Evolutionary conservation across 2,797 vertebrate genomes (phyloP).

Genomic region (Pangasius djambal): DNA sequence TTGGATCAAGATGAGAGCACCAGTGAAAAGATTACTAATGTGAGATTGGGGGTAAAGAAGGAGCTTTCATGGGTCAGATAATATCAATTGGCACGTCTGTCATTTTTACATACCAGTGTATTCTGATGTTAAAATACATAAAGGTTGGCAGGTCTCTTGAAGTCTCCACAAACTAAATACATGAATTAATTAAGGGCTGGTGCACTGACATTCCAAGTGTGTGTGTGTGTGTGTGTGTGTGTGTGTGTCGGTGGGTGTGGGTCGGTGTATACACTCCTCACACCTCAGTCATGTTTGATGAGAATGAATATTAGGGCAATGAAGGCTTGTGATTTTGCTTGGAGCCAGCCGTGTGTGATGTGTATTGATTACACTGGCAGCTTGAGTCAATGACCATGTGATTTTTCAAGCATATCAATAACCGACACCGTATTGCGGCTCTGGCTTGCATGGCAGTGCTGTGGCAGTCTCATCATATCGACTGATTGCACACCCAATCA

Average conservation of each 20-base stretch:
- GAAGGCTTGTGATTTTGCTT: constrained; percentile 52
- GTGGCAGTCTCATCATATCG: constrained; percentile 48
- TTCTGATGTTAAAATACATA: not conserved
- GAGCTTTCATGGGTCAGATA: not conserved
- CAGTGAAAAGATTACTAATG: not conserved
- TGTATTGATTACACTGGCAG: constrained; percentile 57
- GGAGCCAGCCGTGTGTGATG: constrained; percentile 51
- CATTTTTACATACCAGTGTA: not conserved
- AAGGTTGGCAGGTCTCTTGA: not conserved
- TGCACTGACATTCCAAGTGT: not conserved
- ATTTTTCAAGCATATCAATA: constrained; percentile 58
- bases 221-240: not conserved
- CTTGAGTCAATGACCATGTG: constrained; percentile 57
- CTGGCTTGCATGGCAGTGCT: constrained; percentile 40
- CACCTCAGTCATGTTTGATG: constrained; percentile 28
- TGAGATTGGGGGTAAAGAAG: not conserved
- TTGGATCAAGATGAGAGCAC: not conserved
- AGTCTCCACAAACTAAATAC: not conserved
- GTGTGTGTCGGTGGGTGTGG: not conserved
- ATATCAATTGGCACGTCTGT: not conserved
- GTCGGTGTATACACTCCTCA: not conserved
- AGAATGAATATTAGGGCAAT: constrained; percentile 41
- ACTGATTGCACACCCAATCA: constrained; percentile 51
- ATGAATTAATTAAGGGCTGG: not conserved
- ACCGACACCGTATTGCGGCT: constrained; percentile 30